Conservation (phyloP, 2,797 vertebrate genomes). For the Mus spretus region DNA sequence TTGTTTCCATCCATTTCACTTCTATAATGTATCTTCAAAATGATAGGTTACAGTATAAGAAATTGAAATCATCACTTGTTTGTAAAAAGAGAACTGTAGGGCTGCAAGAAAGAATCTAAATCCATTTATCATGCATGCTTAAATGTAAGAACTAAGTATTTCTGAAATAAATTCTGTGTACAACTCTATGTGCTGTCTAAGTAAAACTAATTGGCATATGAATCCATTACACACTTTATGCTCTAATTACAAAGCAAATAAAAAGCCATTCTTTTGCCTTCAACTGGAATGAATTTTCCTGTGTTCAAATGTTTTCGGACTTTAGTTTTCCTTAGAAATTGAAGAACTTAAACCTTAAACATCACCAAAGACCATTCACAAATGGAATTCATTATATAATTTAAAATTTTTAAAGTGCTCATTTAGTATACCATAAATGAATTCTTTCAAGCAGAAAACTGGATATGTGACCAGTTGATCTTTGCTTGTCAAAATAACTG, state of each 20-base stretch:
- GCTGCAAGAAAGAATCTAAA: not conserved
- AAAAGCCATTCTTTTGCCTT: conserved; percentile 10
- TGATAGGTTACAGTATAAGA: not conserved
- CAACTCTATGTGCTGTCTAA: conserved; percentile 46
- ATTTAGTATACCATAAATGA: not conserved
- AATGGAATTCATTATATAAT: conserved; percentile 21
- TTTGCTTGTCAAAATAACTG: not conserved
- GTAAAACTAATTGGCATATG: conserved; percentile 66
- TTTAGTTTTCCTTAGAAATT: conserved; percentile 46
- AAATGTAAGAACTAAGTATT: conserved; percentile 43
- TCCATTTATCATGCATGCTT: conserved; percentile 41
- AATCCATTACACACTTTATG: conserved; percentile 59
- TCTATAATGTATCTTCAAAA: conserved; percentile 46
- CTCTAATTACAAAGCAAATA: conserved; percentile 69
- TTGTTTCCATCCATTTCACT: not conserved
- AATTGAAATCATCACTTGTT: conserved; percentile 43
- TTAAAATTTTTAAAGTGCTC: not conserved
- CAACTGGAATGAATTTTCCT: conserved; percentile 56
- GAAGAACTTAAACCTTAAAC: conserved; percentile 38
- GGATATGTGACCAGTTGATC: not conserved
- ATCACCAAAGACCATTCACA: conserved; percentile 45
- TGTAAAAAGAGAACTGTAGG: not conserved
- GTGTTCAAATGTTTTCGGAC: conserved; percentile 20
- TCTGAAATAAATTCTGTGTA: conserved; percentile 32
- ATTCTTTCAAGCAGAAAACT: not conserved